Evolutionary conservation across 2,797 vertebrate genomes (phyloP).

Genomic region (Mormyrops boulengeri): DNA sequence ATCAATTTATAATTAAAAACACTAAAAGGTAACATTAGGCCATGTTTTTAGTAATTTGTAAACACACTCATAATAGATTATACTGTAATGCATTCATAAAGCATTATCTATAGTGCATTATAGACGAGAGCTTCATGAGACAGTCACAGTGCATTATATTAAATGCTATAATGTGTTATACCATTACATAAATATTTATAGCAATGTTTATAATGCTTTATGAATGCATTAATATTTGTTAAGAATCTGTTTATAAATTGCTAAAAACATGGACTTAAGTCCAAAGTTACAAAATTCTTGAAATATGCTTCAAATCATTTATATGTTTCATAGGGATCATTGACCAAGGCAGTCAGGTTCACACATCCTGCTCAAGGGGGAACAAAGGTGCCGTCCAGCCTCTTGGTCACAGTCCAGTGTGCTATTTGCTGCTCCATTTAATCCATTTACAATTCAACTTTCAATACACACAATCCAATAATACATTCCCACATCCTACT

Average conservation of each 20-base stretch:
- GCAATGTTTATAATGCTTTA: background rate
- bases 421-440: background rate
- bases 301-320: background rate
- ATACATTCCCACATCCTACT: background rate
- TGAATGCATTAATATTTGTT: background rate
- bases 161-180: background rate
- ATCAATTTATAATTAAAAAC: background rate
- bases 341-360: background rate
- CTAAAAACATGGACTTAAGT: background rate
- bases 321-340: background rate
- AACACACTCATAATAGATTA: background rate
- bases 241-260: background rate
- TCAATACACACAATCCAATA: slow-evolving; percentile 13
- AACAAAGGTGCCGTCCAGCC: background rate
- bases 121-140: background rate
- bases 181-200: background rate
- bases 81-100: background rate
- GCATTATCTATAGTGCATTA: background rate
- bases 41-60: background rate
- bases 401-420: background rate
- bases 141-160: background rate
- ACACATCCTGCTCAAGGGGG: background rate
- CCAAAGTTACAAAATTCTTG: background rate
- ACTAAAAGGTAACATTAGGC: background rate
- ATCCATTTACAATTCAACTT: slow-evolving; percentile 1